Base-by-base conservation (phyloP, 2,113 vertebrate genomes). In the Cyprinodon tularosa region DNA sequence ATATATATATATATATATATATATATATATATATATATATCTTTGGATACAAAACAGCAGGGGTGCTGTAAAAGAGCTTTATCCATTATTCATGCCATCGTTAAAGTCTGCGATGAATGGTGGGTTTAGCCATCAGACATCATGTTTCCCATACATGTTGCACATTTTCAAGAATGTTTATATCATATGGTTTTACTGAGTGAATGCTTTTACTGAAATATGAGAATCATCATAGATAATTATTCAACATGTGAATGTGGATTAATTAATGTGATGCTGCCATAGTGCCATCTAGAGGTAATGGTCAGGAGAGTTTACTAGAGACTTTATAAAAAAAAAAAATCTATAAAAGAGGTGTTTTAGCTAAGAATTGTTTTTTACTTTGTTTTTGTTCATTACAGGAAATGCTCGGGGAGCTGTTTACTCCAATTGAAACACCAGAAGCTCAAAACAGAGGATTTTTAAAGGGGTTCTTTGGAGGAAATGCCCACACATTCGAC, bases 341-440 rank as follows among this genome's bases (percentile, higher is more conserved):
- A 63, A 78, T 71, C 0, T 2, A 47, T 65, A 11, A 65, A 3
- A 68, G 9, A 4, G 5, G 62, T 22, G 14, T 62, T 0, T 36
- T 62, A 57, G 12, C 29, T 1, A 9, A 36, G 0, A 45, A 15
- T 37, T 57, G 36, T 57, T 44, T 38, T 57, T 57, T n/a, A 3
- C 48, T 57, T 20, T 3, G 37, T 48, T 74, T 67, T 75, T 6
- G 17, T 65, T 68, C 4, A 9, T 79, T 87, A 10, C 87, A 99
- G 98, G 98, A 99, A 77, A 97, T 98, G 97, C 94, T 99, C 65
- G 98, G 98, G 68, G 98, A 99, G 89, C 93, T 99, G 82, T 99
- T 99, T 91, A 97, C 94, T 66, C 96, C 97, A 7, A 96, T 96
- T 86, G 97, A 99, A 92, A 98, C 96, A 14, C 98, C 98, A n/a